phyloP scores from a whole-genome alignment of 2,888 invertebrate species.

The Mesorhabditis belari region DNA sequence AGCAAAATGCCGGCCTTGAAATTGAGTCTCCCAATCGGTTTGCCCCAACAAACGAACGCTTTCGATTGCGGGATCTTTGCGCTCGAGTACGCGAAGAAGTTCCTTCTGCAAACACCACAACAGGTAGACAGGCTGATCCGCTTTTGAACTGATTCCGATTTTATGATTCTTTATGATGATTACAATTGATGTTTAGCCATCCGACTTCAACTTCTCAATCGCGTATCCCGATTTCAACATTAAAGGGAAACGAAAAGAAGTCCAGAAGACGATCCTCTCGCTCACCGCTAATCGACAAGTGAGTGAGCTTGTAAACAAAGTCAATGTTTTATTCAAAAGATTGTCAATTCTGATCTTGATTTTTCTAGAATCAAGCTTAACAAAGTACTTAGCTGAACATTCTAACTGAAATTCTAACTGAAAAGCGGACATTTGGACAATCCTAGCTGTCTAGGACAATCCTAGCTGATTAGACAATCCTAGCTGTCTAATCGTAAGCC shows the following conservation, averaged over 20 bases:
- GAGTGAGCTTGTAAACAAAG: too few species aligned
- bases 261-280: constrained; percentile 37
- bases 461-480: too few species aligned
- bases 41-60: constrained; percentile 33
- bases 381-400: too few species aligned
- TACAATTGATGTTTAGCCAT: constrained; percentile 16
- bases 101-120: constrained; percentile 37
- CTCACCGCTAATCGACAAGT: background rate
- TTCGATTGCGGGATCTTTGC: constrained; percentile 43
- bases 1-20: constrained; percentile 7
- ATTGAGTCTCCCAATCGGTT: background rate
- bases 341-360: too few species aligned
- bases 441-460: too few species aligned
- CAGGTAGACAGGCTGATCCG: constrained; percentile 17
- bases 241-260: constrained; percentile 22
- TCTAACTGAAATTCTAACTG: too few species aligned
- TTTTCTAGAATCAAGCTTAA: too few species aligned
- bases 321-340: too few species aligned
- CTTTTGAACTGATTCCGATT: background rate
- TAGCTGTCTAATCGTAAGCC: too few species aligned
- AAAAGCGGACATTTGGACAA: too few species aligned
- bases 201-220: constrained; percentile 32
- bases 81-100: constrained; percentile 39
- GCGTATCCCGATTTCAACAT: constrained; percentile 37
- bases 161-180: background rate